Evolutionary conservation across 2,113 vertebrate species (phyloP), one percentile per base, ranked within the genome.

Genomic region (Eurystomus gularis): DNA sequence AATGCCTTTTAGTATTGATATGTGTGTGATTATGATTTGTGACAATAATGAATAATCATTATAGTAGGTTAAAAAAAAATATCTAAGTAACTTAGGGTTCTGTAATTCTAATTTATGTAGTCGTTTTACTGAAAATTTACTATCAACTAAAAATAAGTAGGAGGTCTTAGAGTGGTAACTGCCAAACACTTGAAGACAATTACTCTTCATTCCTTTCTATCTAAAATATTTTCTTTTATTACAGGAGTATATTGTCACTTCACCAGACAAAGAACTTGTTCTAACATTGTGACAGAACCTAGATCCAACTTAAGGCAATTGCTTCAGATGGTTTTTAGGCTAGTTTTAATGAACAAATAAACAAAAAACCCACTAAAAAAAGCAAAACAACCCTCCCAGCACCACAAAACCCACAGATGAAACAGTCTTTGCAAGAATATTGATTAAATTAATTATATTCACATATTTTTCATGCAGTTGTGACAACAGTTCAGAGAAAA

Each of bases 261-360:
- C 69, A 96, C 89, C 78, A 77, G 92, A 93, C 79, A 95, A 90
- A 96, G 66, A 95, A 83, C 44, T 7, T 60, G 61, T 87, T 96
- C 82, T 79, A 93, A 92, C 85, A 81, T 44, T 66, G 57, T 85
- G 79, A 96, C 93, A 95, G 71, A 90, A 88, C 77, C 82, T 91
- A 94, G 60, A 95, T 73, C 72, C 95, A 95, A 33, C 9, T 91
- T 71, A 77, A 92, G 68, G 68, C 23, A 57, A 93, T 94, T 91
- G 86, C 81, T 97, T 96, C 78, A 39, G 15, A 26, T 12, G 44
- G 35, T 21, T 62, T 86, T 93, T 86, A 76, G 37, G 54, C 70
- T 83, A 49, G 7, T 57, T 75, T 51, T 39, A 75, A 62, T 1
- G 28, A 86, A 37, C 11, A 35, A 69, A 24, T 42, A 42, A 42